Conservation (phyloP, 2,888 invertebrate genomes). For the Cyclophora albipunctata region DNA sequence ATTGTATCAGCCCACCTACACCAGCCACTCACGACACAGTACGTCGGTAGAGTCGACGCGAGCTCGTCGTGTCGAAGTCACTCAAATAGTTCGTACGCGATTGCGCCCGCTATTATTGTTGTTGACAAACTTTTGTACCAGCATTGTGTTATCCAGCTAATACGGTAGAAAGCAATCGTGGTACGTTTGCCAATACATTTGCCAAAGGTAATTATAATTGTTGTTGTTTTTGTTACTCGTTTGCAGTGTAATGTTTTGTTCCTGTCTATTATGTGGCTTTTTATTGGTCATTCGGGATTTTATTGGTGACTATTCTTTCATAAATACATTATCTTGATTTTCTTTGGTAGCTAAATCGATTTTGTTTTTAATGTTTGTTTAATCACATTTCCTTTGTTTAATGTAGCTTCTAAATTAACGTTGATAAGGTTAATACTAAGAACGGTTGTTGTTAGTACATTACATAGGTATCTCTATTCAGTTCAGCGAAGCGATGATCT, state of each 20-base stretch:
- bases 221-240: conserved; percentile 5
- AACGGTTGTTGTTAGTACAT: too few species aligned
- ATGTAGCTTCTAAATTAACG: too few species aligned
- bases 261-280: neutral
- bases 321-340: too few species aligned
- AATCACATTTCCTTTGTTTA: too few species aligned
- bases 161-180: conserved; percentile 11
- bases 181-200: conserved; percentile 7
- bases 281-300: neutral
- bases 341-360: too few species aligned
- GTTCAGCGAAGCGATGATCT: too few species aligned
- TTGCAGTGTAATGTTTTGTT: neutral
- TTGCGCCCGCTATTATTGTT: conserved; percentile 26
- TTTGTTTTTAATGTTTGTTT: too few species aligned
- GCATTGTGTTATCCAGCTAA: conserved; percentile 26
- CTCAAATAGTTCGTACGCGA: conserved; percentile 32
- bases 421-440: too few species aligned
- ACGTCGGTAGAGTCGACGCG: conserved; percentile 45
- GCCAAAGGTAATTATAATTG: conserved; percentile 19
- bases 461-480: too few species aligned
- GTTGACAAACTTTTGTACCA: conserved; percentile 21
- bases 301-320: too few species aligned
- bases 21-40: conserved; percentile 31
- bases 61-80: conserved; percentile 39
- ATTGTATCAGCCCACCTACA: conserved; percentile 31